Evolutionary conservation across 2,888 invertebrate species (phyloP), one percentile per base, ranked within the genome.

Genomic region (Drosophila falleni): DNA sequence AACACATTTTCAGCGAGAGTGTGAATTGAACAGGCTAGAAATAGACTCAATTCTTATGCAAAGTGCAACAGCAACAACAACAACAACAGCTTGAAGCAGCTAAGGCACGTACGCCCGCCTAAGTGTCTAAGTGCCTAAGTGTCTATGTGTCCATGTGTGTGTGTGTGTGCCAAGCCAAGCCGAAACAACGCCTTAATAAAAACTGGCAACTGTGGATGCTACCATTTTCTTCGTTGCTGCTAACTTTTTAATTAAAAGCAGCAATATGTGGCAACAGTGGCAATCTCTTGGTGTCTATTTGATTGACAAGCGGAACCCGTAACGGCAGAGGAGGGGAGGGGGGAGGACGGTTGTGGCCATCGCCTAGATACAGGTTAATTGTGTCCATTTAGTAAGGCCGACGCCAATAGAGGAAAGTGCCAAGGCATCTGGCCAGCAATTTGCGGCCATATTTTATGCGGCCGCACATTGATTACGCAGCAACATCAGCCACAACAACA

Each of bases 361-460:
- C 51, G 47, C 56, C 62, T 26, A 71, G 78, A 83, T 81, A 71
- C 83, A 75, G 86, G 83, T 83, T 85, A 85, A 81, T 86, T 85
- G 83, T 81, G 76, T 71, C 72, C 80, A 81, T 85, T 79, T 78
- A 74, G 75, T 69, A 39, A 49, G 56, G 63, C 65, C 19, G 19
- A 67, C 53, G 64, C 66, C 56, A 67, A 69, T 65, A 61, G 71
- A 72, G 79, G 79, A 69, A 62, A 78, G 74, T 73, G 73, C 67
- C 71, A 60, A 66, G 63, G 65, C 72, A 71, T 61, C 74, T 68
- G 77, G 80, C 74, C 75, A 77, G 80, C 90, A 84, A 89, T 84
- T 87, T 86, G 74, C 73, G 63, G 47, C 74, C 78, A 80, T 87
- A 83, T 74, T 79, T 90, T 87, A 80, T 89, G 75, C 60, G 65